phyloP scores from a whole-genome alignment of 2,113 vertebrate species.

The Grantiella picta region DNA sequence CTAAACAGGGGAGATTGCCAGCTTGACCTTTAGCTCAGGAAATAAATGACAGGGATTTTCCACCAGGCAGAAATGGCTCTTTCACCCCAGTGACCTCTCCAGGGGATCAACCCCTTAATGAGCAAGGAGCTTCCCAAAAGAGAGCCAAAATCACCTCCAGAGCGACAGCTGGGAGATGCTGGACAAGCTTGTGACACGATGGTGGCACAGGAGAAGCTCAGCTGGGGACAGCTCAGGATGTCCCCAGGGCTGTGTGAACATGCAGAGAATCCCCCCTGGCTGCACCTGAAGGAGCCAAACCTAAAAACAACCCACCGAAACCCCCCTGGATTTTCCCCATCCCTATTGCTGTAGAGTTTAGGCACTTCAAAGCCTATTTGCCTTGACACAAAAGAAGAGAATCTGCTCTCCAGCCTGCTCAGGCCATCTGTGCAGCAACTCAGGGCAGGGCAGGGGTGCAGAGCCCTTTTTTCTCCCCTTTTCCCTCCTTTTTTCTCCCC shows the following conservation, averaged over 20 bases:
- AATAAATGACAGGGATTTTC: not conserved
- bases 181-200: not conserved
- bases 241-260: fast-evolving
- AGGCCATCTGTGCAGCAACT: slow-evolving; percentile 54
- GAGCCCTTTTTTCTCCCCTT: not conserved
- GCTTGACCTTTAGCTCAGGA: not conserved
- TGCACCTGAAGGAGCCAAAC: not conserved
- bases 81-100: not conserved
- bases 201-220: not conserved
- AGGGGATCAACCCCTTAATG: not conserved
- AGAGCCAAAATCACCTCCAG: not conserved
- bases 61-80: not conserved
- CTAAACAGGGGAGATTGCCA: not conserved
- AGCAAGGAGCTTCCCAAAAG: not conserved
- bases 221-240: not conserved
- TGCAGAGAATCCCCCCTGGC: not conserved
- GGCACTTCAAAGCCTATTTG: slow-evolving; percentile 55
- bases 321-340: not conserved
- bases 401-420: slow-evolving; percentile 63
- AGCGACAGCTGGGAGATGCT: fast-evolving
- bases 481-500: no score
- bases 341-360: not conserved
- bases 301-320: not conserved
- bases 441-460: not conserved
- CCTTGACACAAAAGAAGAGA: slow-evolving; percentile 27